A percentile compares a stretch with the other conserved stretches of the same genome.
Conservation (phyloP, 1,140 invertebrate genomes). For the Zelostemma sp. region DNA sequence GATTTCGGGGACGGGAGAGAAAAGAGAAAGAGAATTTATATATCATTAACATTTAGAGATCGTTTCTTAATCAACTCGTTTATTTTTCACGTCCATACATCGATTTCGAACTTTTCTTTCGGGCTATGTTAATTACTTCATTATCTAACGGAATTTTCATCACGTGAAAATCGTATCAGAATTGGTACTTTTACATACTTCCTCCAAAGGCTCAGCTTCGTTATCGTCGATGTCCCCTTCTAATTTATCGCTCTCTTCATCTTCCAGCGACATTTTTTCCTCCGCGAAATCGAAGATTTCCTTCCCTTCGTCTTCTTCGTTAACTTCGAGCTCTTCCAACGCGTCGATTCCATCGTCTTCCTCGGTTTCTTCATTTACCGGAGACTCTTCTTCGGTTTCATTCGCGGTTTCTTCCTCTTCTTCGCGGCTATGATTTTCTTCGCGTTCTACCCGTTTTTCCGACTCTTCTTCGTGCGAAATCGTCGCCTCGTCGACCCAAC, state of each 20-base stretch:
- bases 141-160: no score
- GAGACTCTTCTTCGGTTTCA: slow-evolving; percentile 52
- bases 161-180: slow-evolving; percentile 11
- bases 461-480: slow-evolving; percentile 64
- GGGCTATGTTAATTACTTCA: no score
- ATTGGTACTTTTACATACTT: slow-evolving; percentile 57
- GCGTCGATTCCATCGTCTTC: slow-evolving; percentile 35
- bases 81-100: no score
- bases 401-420: slow-evolving; percentile 23
- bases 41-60: no score
- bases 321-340: slow-evolving; percentile 62
- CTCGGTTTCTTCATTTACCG: slow-evolving; percentile 36
- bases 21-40: no score
- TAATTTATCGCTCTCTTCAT: slow-evolving; percentile 56
- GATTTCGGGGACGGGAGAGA: no score
- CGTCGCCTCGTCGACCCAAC: slow-evolving; percentile 80
- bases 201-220: slow-evolving; percentile 62
- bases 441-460: slow-evolving; percentile 45
- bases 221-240: slow-evolving; percentile 62
- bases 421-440: slow-evolving; percentile 15
- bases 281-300: slow-evolving; percentile 36
- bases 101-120: no score
- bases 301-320: slow-evolving; percentile 58
- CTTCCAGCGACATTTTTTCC: slow-evolving; percentile 47
- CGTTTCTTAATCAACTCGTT: no score